Base-by-base conservation (phyloP, 2,797 vertebrate species). In the Psittacula echo region DNA sequence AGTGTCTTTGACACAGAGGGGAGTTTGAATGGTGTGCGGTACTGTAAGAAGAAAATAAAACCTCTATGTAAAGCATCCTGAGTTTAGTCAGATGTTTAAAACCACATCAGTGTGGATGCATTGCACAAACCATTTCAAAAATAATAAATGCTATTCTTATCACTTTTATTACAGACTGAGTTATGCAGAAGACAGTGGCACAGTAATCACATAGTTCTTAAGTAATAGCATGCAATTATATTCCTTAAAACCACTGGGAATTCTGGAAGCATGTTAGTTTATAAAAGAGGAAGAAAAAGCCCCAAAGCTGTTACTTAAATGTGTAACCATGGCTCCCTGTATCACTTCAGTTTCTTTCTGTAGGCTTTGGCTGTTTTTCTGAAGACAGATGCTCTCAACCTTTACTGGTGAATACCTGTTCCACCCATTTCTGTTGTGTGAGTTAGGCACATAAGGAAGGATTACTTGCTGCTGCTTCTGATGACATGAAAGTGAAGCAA, bases 101-200 rank as follows among this genome's bases (percentile, higher is more conserved):
- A 94, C 89, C 84, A 72, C 70, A 83, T 93, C 75, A 87, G 81
- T 84, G 53, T 80, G 61, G 60, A 85, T 87, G 91, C 51, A 32
- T 65, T 84, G 65, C 73, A 65, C 60, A 84, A 89, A 44, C 8
- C 7, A 5, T 90, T 85, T 92, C 72, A 61, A 78, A 81, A 94
- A 93, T 65, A 92, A 81, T 81, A 70, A 84, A 56, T 85, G 89
- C 90, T 95, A 54, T 96, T 96, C 91, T 97, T 83, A 87, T 87
- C 90, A 16, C 65, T 95, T 90, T 83, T 88, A 89, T 96, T 94
- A 67, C 70, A 95, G 94, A 39, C 87, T 90, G 66, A 21, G 68
- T 95, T 95, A 79, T 66, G 74, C 85, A 88, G 92, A 95, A 97
- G 86, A 39, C 77, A 82, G 90, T 83, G 72, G 47, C 61, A 68